A percentile compares a stretch with the other conserved stretches of the same genome.
phyloP scores from a whole-genome alignment of 1,140 invertebrate genomes.

The Drosophila tsacasi region DNA sequence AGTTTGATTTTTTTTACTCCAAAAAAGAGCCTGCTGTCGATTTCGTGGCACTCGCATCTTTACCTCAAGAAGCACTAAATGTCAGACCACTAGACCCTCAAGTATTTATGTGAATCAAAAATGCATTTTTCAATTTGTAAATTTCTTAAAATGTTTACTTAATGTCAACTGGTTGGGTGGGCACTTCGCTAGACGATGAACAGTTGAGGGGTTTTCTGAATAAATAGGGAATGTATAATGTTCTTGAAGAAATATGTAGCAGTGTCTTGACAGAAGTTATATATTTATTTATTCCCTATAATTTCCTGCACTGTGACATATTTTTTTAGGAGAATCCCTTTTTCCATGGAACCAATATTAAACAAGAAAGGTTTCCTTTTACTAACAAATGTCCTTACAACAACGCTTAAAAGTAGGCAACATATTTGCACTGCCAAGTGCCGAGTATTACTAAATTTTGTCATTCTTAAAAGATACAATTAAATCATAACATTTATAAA shows the following conservation, averaged over 20 bases:
- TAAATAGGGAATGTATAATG: not conserved
- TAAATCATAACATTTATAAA: not conserved
- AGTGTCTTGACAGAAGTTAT: not conserved
- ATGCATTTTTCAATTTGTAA: slow-evolving; percentile 10
- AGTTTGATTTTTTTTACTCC: not conserved
- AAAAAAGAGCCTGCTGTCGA: slow-evolving; percentile 9
- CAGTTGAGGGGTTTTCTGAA: not conserved
- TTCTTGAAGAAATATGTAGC: not conserved
- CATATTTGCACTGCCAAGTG: not conserved
- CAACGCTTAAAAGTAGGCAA: not conserved
- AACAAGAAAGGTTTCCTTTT: not conserved
- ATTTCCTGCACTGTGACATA: not conserved
- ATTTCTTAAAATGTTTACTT: slow-evolving; percentile 17
- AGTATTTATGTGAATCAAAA: not conserved
- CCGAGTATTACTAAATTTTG: not conserved
- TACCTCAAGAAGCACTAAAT: not conserved
- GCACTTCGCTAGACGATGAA: not conserved
- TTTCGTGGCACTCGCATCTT: slow-evolving; percentile 26
- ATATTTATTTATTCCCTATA: not conserved
- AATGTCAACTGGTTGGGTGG: slow-evolving; percentile 12
- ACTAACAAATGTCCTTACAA: too few relatives aligned
- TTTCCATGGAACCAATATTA: not conserved
- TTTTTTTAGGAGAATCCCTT: too few relatives aligned
- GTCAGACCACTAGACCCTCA: not conserved
- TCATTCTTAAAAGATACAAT: not conserved